Percentiles rank a stretch among this genome's conserved stretches.
Conservation (phyloP, 2,797 vertebrate genomes). For the Lacerta agilis region DNA sequence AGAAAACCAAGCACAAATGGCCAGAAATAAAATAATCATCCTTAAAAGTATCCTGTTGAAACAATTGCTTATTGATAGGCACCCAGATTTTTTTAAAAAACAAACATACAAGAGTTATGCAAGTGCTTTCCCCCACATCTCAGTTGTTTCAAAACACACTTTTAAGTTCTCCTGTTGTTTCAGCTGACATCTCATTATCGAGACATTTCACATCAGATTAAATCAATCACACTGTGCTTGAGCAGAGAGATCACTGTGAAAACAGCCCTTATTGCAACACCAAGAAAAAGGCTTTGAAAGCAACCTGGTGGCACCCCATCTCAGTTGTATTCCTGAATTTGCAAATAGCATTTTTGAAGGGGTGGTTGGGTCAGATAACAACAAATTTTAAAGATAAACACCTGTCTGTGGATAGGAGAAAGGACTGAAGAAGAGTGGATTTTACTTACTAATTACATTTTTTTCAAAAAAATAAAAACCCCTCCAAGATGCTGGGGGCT, state of each 20-base stretch:
- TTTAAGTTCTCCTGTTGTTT: conserved; percentile 21
- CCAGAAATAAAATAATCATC: no score
- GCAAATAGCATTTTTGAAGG: neutral
- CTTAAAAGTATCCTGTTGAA: no score
- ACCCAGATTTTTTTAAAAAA: neutral
- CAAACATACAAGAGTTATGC: neutral
- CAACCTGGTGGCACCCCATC: neutral
- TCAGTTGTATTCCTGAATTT: neutral
- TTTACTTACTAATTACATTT: neutral
- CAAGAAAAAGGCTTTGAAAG: neutral
- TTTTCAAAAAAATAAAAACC: neutral
- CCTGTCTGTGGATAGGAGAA: neutral
- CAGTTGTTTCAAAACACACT: neutral
- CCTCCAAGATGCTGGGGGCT: neutral
- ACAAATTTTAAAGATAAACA: neutral
- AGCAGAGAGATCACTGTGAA: neutral
- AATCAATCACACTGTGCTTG: neutral
- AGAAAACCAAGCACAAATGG: neutral
- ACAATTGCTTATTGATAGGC: neutral
- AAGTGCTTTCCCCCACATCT: neutral
- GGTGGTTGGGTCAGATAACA: neutral
- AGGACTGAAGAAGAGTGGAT: neutral
- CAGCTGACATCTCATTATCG: neutral
- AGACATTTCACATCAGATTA: neutral
- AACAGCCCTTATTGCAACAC: neutral